Conservation (phyloP, 2,888 invertebrate species). For the Neocrepidodera transversa region DNA sequence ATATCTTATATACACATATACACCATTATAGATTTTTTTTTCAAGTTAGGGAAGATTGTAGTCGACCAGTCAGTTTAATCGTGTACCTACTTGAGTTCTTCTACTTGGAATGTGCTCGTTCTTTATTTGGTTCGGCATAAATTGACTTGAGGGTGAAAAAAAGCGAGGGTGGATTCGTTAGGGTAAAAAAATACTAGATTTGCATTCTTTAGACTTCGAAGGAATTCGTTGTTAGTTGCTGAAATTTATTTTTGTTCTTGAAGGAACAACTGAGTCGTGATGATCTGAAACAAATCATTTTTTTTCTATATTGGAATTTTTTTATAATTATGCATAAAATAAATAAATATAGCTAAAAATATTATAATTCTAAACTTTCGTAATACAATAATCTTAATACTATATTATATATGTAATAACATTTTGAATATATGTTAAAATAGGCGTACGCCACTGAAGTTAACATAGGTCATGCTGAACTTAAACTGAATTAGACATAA, state of each 20-base stretch:
- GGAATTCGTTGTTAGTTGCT: slow-evolving; percentile 51
- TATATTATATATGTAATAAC: too few species aligned
- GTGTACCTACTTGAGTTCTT: slow-evolving; percentile 32
- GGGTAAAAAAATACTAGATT: slow-evolving; percentile 62
- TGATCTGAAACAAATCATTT: slow-evolving; percentile 7
- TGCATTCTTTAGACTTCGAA: slow-evolving; percentile 59
- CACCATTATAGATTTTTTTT: slow-evolving; percentile 62
- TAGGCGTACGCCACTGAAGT: too few species aligned
- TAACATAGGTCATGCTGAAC: too few species aligned
- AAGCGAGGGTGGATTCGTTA: slow-evolving; percentile 62
- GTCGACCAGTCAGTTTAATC: slow-evolving; percentile 46
- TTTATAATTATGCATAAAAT: background rate
- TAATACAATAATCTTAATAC: too few species aligned
- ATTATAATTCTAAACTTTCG: too few species aligned
- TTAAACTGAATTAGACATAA: too few species aligned
- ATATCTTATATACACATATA: slow-evolving; percentile 62
- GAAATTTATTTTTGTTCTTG: slow-evolving; percentile 41
- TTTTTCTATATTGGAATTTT: background rate
- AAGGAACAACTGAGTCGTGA: background rate
- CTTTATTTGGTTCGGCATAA: slow-evolving; percentile 52
- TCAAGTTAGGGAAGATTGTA: slow-evolving; percentile 60
- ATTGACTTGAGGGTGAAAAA: slow-evolving; percentile 61
- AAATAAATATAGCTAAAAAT: too few species aligned
- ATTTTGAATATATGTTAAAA: too few species aligned
- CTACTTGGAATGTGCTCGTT: slow-evolving; percentile 41